phyloP scores from a whole-genome alignment of 2,797 vertebrate species.

The Helicolenus hilgendorfi region DNA sequence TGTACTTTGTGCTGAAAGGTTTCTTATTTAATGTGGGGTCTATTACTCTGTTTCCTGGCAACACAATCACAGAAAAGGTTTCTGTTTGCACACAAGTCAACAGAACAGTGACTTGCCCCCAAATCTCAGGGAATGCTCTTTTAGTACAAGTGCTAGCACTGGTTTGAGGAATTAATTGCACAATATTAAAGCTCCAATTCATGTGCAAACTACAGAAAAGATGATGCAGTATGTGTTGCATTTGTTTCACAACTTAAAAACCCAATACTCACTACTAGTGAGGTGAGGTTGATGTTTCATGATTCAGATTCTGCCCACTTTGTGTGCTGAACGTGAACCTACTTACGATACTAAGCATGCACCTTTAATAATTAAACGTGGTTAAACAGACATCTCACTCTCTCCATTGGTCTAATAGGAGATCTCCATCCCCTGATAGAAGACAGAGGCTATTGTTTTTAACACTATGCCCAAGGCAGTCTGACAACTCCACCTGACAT shows the following conservation, averaged over 20 bases:
- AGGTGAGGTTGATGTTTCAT: neutral
- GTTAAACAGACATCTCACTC: neutral
- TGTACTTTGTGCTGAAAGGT: constrained; percentile 1
- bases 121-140: neutral
- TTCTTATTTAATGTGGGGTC: neutral
- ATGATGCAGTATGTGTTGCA: neutral
- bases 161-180: neutral
- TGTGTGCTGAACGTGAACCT: neutral
- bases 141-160: neutral
- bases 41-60: neutral
- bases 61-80: neutral
- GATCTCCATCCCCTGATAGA: neutral
- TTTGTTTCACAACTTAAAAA: neutral
- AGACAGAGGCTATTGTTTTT: neutral
- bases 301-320: neutral
- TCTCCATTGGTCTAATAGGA: neutral
- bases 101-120: neutral
- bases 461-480: neutral
- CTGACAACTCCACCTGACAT: neutral
- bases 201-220: neutral
- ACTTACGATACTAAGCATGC: neutral
- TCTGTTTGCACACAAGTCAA: neutral
- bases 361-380: neutral
- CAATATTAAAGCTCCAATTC: neutral
- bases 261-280: neutral